A percentile compares a stretch with the other conserved stretches of the same genome.
phyloP scores from a whole-genome alignment of 2,888 invertebrate species.

The Coecobrya sp. region DNA sequence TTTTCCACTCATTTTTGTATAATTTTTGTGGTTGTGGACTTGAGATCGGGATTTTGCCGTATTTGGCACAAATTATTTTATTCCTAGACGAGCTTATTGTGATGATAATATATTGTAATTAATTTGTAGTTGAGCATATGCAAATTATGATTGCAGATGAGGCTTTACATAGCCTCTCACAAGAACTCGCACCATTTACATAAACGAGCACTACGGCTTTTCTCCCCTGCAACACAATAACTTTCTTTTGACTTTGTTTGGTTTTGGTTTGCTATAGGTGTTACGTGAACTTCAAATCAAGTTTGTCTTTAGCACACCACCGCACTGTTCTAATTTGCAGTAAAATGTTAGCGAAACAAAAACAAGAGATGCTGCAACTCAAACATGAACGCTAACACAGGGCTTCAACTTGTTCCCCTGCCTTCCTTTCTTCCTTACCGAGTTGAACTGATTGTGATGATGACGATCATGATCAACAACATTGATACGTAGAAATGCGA shows the following conservation, averaged over 20 bases:
- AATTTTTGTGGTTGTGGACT: not conserved
- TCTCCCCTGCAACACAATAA: not conserved
- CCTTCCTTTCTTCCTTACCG: not conserved
- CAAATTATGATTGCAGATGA: not conserved
- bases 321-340: constrained; percentile 1
- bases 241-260: constrained; percentile 1
- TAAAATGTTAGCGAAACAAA: constrained; percentile 15
- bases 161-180: not conserved
- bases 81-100: too few relatives aligned
- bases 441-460: constrained; percentile 13
- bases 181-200: not conserved
- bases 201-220: not conserved
- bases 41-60: not conserved
- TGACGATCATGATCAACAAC: constrained; percentile 30
- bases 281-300: not conserved
- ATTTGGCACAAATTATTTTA: not conserved
- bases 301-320: not conserved
- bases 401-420: not conserved
- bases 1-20: constrained; percentile 80
- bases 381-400: not conserved
- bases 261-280: not conserved
- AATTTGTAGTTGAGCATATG: not conserved
- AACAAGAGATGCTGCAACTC: not conserved
- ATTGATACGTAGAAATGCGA: constrained; percentile 6
- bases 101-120: not conserved